These are phyloP conservation scores for Botia kubotai DNA, from an alignment of 2,797 vertebrate species.

Conservation along the genomic window DNA sequence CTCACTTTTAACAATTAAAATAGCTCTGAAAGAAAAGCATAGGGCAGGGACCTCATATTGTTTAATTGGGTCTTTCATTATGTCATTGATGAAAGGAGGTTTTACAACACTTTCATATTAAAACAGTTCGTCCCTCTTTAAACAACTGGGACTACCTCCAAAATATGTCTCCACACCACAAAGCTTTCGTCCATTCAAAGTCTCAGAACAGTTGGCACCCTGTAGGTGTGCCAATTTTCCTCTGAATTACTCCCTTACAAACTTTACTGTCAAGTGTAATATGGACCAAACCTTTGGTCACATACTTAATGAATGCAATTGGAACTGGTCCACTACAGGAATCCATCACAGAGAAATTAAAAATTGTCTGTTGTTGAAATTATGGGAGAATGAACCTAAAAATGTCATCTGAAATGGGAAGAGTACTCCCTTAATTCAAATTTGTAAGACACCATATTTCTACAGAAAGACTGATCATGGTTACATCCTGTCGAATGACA, in stretches of 20 bases:
- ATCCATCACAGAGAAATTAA: constrained; percentile 31
- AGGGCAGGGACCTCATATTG: constrained; percentile 57
- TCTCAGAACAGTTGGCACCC: constrained; percentile 36
- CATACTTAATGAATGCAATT: constrained; percentile 14
- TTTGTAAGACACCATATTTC: constrained; percentile 56
- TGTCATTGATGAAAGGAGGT: constrained; percentile 56
- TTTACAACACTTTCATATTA: constrained; percentile 38
- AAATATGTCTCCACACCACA: constrained; percentile 50
- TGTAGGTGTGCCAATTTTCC: constrained; percentile 47
- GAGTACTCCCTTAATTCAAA: constrained; percentile 41
- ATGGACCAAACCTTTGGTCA: constrained; percentile 6
- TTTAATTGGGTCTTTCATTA: constrained; percentile 57
- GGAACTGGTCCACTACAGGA: background rate
- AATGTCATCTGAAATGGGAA: constrained; percentile 23
- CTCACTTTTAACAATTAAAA: constrained; percentile 8
- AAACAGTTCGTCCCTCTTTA: constrained; percentile 55
- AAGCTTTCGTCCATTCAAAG: constrained; percentile 57
- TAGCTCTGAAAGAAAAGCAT: constrained; percentile 1
- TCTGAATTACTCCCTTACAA: constrained; percentile 38
- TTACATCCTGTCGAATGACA: constrained; percentile 44
- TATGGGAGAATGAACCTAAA: constrained; percentile 24
- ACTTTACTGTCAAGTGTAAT: constrained; percentile 34
- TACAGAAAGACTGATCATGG: constrained; percentile 32
- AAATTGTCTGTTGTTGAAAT: constrained; percentile 64
- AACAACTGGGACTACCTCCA: constrained; percentile 52